Evolutionary conservation across 1,140 invertebrate genomes (phyloP).

Genomic region (Mercenaria mercenaria): DNA sequence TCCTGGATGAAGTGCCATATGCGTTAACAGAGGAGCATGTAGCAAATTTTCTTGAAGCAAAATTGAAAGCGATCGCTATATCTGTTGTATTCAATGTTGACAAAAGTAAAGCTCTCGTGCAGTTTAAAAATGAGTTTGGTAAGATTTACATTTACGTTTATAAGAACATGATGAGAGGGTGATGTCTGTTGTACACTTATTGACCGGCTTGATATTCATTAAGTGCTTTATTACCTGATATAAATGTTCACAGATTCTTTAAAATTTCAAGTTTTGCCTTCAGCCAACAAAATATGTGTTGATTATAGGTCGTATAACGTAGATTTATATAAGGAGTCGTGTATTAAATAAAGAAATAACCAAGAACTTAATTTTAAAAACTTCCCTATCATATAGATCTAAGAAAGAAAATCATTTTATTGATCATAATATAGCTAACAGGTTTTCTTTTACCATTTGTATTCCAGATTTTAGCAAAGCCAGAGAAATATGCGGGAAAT

Average conservation of each 20-base stretch:
- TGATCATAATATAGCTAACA: no score
- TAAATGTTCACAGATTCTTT: no score
- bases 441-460: no score
- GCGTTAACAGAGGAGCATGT: conserved; percentile 43
- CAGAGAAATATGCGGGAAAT: background rate
- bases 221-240: no score
- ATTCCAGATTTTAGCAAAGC: conserved; percentile 24
- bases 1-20: conserved; percentile 10
- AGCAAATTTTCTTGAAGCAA: conserved; percentile 57
- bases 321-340: background rate
- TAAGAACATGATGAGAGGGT: background rate
- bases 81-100: background rate
- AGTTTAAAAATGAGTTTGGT: background rate
- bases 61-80: background rate
- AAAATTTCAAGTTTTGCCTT: no score
- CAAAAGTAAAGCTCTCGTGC: conserved; percentile 9
- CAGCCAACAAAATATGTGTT: no score
- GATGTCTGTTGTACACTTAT: no score
- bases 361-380: background rate
- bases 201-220: no score
- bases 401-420: background rate
- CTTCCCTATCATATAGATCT: background rate
- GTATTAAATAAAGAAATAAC: background rate
- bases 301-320: no score
- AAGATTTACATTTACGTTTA: background rate